Base-by-base conservation (phyloP, 2,888 invertebrate genomes). In the Glaucopsyche alexis region DNA sequence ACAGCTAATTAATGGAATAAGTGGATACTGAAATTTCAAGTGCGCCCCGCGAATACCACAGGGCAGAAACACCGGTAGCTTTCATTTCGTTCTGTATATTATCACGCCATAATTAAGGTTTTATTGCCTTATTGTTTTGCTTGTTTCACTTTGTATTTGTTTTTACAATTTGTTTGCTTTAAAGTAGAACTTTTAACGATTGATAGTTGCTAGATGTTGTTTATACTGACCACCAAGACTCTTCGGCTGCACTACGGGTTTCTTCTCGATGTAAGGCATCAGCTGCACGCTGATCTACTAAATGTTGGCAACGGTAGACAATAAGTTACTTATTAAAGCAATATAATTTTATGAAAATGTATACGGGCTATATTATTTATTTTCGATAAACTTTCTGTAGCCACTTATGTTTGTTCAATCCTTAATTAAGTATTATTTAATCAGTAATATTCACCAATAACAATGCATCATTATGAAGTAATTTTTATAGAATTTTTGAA, bases 21-120 rank as follows among this genome's bases (percentile, higher is more conserved):
- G 67, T 69, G 67, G 67, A 69, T 69, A 19, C 67, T 69, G 67
- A 69, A 69, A 69, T 69, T 69, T 69, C 47, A 69, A 69, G 67
- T 47, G 29, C 47, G n/a, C 52, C 52, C 52, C 52, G 52, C 9
- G 7, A 52, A 1, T 52, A 52, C 16, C 52, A 52, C 16, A 52
- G 16, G n/a, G 52, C 7, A 16, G 52, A 16, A 52, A 52, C 16
- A 52, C 9, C 16, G 16, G 16, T 52, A 52, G 52, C 9, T 19
- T 19, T 52, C n/a, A 52, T 52, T 52, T 9, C 9, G 16, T 9
- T 52, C 8, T 52, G 16, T 52, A 16, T 52, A 52, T 52, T 16
- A n/a, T 50, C n/a, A 2, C 49, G 42, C 1, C 42, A 1, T 29
- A 29, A 45, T 9, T n/a, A n/a, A 50, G 7, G 50, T 50, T 50